These are phyloP conservation scores for Tetramorium alpestre DNA, from an alignment of 1,140 invertebrate genomes.

Conservation along the genomic window DNA sequence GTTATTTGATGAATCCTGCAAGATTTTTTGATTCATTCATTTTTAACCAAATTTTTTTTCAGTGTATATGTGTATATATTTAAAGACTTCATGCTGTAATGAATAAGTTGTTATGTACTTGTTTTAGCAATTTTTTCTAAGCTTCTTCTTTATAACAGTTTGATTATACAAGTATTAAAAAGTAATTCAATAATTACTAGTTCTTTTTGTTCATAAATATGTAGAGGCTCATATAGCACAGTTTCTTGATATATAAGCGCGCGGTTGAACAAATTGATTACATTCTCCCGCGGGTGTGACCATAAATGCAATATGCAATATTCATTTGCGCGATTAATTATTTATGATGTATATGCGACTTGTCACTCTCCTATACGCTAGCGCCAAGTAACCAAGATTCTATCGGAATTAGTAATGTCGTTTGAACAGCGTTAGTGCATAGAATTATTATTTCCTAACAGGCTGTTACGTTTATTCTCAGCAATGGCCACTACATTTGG, in stretches of 20 bases:
- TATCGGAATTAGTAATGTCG: background rate
- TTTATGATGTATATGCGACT: conserved; percentile 7
- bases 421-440: background rate
- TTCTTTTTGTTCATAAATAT: background rate
- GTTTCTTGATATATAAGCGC: background rate
- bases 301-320: background rate
- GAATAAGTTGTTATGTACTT: background rate
- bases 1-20: too few relatives aligned
- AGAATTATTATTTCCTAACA: background rate
- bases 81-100: background rate
- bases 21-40: too few relatives aligned
- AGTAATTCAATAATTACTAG: background rate
- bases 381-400: background rate
- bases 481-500: background rate
- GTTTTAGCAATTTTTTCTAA: background rate
- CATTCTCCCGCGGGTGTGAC: background rate
- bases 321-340: conserved; percentile 15
- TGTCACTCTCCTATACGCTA: background rate
- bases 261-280: conserved; percentile 16
- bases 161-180: background rate
- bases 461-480: background rate
- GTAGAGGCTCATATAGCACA: background rate
- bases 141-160: background rate
- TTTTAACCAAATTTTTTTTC: too few relatives aligned
- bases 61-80: background rate